Conservation (phyloP, 2,888 invertebrate species). For the Agrilus cyanescens region DNA sequence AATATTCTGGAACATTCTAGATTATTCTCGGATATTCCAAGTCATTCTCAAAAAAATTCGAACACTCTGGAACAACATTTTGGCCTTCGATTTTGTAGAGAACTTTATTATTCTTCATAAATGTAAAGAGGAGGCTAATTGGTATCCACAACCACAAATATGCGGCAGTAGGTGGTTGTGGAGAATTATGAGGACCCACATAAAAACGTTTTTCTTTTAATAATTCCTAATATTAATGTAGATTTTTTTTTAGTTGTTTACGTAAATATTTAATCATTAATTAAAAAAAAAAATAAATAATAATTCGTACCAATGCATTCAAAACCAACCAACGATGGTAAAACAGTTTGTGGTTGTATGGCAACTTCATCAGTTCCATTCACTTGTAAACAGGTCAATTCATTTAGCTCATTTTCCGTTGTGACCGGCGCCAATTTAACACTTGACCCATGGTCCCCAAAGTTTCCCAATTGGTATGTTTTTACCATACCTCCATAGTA, state of each 20-base stretch:
- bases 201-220: too few relatives aligned
- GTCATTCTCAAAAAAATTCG: too few relatives aligned
- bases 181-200: too few relatives aligned
- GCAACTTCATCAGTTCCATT: conserved; percentile 55
- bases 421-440: conserved; percentile 80
- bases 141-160: too few relatives aligned
- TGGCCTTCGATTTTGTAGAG: too few relatives aligned
- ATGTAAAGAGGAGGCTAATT: too few relatives aligned
- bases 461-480: conserved; percentile 65
- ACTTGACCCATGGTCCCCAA: conserved; percentile 55
- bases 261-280: conserved; percentile 5
- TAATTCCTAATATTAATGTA: too few relatives aligned
- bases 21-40: too few relatives aligned
- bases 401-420: conserved; percentile 58
- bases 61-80: too few relatives aligned
- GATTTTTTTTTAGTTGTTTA: background rate
- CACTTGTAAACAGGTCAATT: conserved; percentile 69
- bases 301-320: conserved; percentile 41
- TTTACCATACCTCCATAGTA: conserved; percentile 94
- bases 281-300: background rate
- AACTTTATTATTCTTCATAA: too few relatives aligned
- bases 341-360: conserved; percentile 60
- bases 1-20: too few relatives aligned
- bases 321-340: conserved; percentile 74
- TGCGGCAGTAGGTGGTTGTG: too few relatives aligned